Evolutionary conservation across 2,888 invertebrate genomes (phyloP).

Genomic region (Isotomurus palustris): DNA sequence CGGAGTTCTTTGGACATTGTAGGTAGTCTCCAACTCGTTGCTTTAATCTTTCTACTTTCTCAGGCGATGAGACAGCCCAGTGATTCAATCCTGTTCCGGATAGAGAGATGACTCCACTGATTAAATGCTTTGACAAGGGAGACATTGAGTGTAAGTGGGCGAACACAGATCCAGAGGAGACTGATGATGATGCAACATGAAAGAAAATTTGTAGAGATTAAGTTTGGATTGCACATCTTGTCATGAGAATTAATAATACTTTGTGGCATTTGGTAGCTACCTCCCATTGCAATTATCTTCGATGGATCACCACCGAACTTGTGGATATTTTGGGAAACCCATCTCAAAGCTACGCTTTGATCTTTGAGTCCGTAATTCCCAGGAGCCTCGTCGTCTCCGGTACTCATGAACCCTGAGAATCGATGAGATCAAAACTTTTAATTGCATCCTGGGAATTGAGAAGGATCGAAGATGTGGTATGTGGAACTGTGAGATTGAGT

Average conservation of each 20-base stretch:
- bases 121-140: conserved; percentile 14
- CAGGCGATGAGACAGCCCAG: conserved; percentile 17
- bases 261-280: neutral
- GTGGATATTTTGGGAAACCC: conserved; percentile 15
- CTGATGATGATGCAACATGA: neutral
- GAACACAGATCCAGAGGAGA: conserved; percentile 13
- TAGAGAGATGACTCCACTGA: conserved; percentile 20
- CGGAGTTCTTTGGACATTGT: conserved; percentile 17
- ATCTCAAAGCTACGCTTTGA: conserved; percentile 16
- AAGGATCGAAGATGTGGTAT: too few species aligned
- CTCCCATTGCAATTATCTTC: conserved; percentile 11
- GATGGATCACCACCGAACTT: conserved; percentile 20
- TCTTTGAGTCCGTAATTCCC: conserved; percentile 31
- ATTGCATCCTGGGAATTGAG: too few species aligned
- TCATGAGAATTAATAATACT: neutral
- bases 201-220: neutral
- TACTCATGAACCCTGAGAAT: conserved; percentile 18
- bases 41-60: conserved; percentile 15
- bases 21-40: conserved; percentile 15
- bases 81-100: conserved; percentile 26
- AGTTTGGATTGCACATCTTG: too few species aligned
- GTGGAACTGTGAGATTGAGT: too few species aligned
- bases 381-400: conserved; percentile 16
- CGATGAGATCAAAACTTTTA: neutral
- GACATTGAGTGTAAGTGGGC: conserved; percentile 26